Evolutionary conservation across 1,140 invertebrate species (phyloP).

Genomic region (Sycophila sp.): DNA sequence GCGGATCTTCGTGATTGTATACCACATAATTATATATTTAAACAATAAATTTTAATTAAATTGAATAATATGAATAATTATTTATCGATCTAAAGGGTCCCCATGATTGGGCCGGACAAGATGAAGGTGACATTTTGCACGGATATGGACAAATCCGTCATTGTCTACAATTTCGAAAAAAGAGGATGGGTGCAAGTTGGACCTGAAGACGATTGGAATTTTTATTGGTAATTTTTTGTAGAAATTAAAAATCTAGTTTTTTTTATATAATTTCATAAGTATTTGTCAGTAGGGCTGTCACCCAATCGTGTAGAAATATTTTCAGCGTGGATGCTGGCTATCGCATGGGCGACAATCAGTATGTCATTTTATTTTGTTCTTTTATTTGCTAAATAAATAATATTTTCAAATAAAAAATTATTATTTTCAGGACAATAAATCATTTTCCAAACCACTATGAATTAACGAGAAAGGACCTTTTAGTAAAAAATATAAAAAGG

Average conservation of each 20-base stretch:
- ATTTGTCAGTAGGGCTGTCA: slow-evolving; percentile 76
- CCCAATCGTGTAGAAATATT: slow-evolving; percentile 87
- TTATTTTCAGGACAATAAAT: slow-evolving; percentile 77
- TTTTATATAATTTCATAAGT: background rate
- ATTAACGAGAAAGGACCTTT: slow-evolving; percentile 90
- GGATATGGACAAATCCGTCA: slow-evolving; percentile 94
- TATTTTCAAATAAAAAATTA: slow-evolving; percentile 45
- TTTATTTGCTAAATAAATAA: background rate
- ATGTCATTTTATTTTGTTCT: slow-evolving; percentile 49
- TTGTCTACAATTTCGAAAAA: slow-evolving; percentile 93
- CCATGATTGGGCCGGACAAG: slow-evolving; percentile 52
- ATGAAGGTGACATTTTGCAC: slow-evolving; percentile 85
- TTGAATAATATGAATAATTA: background rate
- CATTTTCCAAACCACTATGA: slow-evolving; percentile 96
- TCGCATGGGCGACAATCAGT: slow-evolving; percentile 92
- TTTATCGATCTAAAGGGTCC: slow-evolving; percentile 51
- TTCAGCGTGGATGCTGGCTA: slow-evolving; percentile 94
- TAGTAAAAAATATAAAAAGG: slow-evolving; percentile 96
- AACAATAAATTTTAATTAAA: background rate
- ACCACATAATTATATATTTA: background rate
- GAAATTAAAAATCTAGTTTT: too few relatives aligned
- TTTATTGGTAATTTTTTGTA: slow-evolving; percentile 85
- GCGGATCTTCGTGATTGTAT: too few relatives aligned
- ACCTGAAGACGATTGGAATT: slow-evolving; percentile 95
- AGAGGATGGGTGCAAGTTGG: slow-evolving; percentile 90